A percentile compares a stretch with the other conserved stretches of the same genome.
Conservation (phyloP, 2,113 vertebrate genomes). For the Burhinus oedicnemus region DNA sequence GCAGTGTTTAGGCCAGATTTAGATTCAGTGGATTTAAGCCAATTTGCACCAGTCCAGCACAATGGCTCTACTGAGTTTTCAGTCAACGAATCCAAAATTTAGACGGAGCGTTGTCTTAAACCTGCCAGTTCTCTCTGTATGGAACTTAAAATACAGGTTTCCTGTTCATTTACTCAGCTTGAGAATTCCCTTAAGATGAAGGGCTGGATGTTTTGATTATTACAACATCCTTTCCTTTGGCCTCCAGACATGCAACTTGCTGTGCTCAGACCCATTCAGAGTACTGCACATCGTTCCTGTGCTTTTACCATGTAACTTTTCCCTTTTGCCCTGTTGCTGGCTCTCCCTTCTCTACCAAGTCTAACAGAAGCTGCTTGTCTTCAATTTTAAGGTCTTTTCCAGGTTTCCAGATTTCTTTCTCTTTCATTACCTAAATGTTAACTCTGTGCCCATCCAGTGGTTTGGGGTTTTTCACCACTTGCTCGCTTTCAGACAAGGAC, state of each 20-base stretch:
- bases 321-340: background rate
- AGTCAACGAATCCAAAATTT: background rate
- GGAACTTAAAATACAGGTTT: background rate
- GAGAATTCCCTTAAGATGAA: background rate
- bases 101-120: background rate
- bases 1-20: background rate
- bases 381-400: background rate
- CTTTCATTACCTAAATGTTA: background rate
- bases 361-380: background rate
- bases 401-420: background rate
- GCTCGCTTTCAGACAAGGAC: background rate
- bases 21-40: background rate
- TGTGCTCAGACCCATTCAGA: background rate
- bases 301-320: background rate
- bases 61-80: background rate
- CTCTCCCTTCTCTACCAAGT: background rate
- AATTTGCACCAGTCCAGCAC: background rate
- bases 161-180: background rate
- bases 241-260: background rate
- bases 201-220: background rate
- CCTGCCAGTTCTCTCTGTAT: background rate
- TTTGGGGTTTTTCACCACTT: background rate
- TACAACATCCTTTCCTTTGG: conserved; percentile 5
- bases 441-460: background rate
- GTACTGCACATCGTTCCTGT: background rate